A percentile compares a stretch with the other conserved stretches of the same genome.
Evolutionary conservation across 2,888 invertebrate species (phyloP).

Genomic region (Gymnoscelis rufifasciata): DNA sequence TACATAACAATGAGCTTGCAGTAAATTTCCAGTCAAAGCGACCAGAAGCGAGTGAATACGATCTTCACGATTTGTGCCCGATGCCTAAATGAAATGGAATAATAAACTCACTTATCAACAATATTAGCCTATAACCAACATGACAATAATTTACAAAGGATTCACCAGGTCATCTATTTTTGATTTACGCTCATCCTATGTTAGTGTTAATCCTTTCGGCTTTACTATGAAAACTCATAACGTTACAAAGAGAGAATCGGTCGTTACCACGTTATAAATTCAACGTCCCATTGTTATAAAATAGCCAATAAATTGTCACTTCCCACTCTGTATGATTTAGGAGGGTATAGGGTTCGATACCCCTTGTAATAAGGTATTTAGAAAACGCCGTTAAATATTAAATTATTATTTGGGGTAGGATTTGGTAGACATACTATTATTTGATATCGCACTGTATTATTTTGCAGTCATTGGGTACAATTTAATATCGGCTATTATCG

Average conservation of each 20-base stretch:
- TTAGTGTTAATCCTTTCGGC: conserved; percentile 35
- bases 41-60: too few species aligned
- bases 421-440: neutral
- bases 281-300: conserved; percentile 59
- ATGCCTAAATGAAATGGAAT: too few species aligned
- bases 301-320: conserved; percentile 73
- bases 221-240: conserved; percentile 46
- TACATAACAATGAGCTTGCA: too few species aligned
- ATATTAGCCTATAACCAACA: too few species aligned
- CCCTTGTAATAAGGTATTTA: conserved; percentile 40
- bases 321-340: conserved; percentile 33
- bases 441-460: neutral
- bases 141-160: too few species aligned
- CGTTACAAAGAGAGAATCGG: conserved; percentile 51
- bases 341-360: conserved; percentile 42
- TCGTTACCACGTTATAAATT: conserved; percentile 75
- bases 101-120: too few species aligned
- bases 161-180: neutral
- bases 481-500: too few species aligned
- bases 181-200: conserved; percentile 29
- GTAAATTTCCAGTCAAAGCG: too few species aligned
- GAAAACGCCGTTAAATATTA: conserved; percentile 22
- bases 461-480: neutral
- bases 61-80: too few species aligned
- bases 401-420: conserved; percentile 19